These are phyloP conservation scores for Coturnix japonica DNA, from an alignment of 2,113 vertebrate species.

Conservation along the genomic window DNA sequence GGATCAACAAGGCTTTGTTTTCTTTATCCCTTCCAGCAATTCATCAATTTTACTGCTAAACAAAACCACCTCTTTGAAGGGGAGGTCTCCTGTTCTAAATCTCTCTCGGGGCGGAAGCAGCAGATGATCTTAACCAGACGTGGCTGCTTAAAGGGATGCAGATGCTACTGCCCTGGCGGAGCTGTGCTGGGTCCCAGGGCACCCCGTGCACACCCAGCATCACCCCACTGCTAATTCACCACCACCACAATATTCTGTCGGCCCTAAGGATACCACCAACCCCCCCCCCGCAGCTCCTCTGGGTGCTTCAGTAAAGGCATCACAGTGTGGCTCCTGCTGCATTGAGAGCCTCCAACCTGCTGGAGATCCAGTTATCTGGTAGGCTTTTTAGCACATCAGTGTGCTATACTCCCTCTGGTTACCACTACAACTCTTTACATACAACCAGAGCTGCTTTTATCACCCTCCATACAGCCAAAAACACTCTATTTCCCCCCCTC, in stretches of 20 bases:
- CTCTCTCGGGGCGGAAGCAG: not conserved
- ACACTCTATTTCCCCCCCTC: not conserved
- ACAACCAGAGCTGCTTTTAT: not conserved
- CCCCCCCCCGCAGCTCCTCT: not conserved
- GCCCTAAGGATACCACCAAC: not conserved
- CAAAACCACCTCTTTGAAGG: constrained; percentile 16
- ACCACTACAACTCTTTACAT: not conserved
- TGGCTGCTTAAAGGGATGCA: not conserved
- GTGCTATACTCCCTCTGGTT: not conserved
- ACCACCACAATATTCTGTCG: not conserved
- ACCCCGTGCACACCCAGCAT: not conserved
- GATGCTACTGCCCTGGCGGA: constrained; percentile 49
- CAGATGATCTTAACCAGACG: constrained; percentile 39
- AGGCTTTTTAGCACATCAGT: not conserved
- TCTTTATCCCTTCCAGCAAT: constrained; percentile 27
- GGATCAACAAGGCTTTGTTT: constrained; percentile 28
- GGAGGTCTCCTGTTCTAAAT: constrained; percentile 36
- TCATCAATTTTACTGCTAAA: constrained; percentile 53
- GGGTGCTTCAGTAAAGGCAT: not conserved
- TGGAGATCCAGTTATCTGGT: not conserved
- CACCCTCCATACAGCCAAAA: not conserved
- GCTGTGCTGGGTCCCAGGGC: not conserved
- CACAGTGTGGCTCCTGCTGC: not conserved
- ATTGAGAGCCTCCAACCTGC: not conserved
- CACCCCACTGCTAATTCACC: rapidly evolving